phyloP scores from a whole-genome alignment of 1,140 invertebrate genomes.

The Hestina assimilis region DNA sequence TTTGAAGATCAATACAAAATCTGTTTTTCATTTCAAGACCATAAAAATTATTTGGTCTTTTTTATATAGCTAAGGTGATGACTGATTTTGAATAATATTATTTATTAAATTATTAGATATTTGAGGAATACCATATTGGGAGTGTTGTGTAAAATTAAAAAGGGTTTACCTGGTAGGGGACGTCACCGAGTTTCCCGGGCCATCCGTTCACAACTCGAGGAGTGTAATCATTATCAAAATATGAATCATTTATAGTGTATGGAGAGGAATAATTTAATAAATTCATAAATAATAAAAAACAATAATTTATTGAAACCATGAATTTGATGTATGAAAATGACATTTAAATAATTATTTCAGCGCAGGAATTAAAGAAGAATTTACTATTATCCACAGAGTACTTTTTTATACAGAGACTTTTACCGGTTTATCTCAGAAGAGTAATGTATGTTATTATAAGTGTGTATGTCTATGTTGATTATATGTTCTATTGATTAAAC shows the following conservation, averaged over 20 bases:
- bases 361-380: background rate
- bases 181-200: slow-evolving; percentile 43
- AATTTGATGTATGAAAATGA: background rate
- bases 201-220: slow-evolving; percentile 44
- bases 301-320: slow-evolving; percentile 4
- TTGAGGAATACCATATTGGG: background rate
- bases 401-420: too few relatives aligned
- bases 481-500: too few relatives aligned
- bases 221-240: slow-evolving; percentile 22
- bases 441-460: too few relatives aligned
- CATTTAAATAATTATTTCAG: background rate
- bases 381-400: too few relatives aligned
- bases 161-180: slow-evolving; percentile 48
- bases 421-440: too few relatives aligned
- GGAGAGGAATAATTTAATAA: background rate
- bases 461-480: too few relatives aligned
- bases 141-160: background rate
- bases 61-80: too few relatives aligned
- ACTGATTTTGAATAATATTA: too few relatives aligned
- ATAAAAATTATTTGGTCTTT: too few relatives aligned
- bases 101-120: too few relatives aligned
- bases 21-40: too few relatives aligned
- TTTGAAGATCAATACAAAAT: too few relatives aligned
- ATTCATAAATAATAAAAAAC: slow-evolving; percentile 8
- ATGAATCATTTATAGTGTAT: background rate